Evolutionary conservation across 2,797 vertebrate species (phyloP), one percentile per base, ranked within the genome.

Genomic region (Acanthornis magna): DNA sequence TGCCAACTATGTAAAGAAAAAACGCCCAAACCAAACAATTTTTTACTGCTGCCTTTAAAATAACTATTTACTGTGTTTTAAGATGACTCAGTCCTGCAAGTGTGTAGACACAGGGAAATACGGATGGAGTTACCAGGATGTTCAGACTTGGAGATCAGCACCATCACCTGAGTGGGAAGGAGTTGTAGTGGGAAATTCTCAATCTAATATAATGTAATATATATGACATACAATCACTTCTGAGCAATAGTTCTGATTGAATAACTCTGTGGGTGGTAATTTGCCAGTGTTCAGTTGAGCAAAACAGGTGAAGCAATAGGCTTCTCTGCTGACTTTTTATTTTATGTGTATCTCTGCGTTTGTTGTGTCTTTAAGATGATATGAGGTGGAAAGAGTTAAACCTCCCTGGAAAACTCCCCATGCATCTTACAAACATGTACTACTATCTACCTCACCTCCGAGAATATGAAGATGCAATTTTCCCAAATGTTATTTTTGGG

Each of bases 361-460:
- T 92, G 40, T 82, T 83, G 30, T 92, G 72, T 94, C 73, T 96
- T 97, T 76, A 95, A 98, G 98, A 61, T 86, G 73, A 90, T 50
- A 38, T 10, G 32, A 93, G 96, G 63, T 76, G 63, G 91, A 92
- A 91, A 51, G 38, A 11, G 3, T n/a, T 70, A 78, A 95, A 90
- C 61, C 42, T 96, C 61, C 62, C 75, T 42, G 85, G 88, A 77
- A 96, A 75, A 45, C 62, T 95, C 20, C 94, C 96, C 0, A 0
- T 94, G 40, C 95, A 93, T 45, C 92, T 97, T 40, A 82, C 82
- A 91, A 98, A 94, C 74, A 43, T 97, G 9, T 91, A 94, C 74
- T 96, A 97, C 80, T 97, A 97, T 43, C 94, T 99, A 77, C 98
- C 98, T 84, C 98, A 99, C 95, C 98, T 99, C 62, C 96, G 3